A percentile compares a stretch with the other conserved stretches of the same genome.
These are phyloP conservation scores for Gila orcuttii DNA, from an alignment of 2,113 vertebrate genomes.

Conservation along the genomic window DNA sequence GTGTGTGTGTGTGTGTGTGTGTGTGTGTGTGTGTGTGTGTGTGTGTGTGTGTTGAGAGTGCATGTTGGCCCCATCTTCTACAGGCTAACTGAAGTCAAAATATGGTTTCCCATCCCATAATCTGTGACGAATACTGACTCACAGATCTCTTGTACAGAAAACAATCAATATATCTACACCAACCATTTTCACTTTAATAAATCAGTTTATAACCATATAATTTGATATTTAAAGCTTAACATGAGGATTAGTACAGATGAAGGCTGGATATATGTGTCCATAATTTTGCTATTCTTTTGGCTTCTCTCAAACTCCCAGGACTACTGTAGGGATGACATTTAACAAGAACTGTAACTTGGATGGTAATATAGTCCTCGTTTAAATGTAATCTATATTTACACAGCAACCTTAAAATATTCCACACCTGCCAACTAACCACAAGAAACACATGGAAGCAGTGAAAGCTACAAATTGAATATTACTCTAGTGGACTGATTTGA, in stretches of 20 bases:
- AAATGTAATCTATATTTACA: constrained; percentile 11
- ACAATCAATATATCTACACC: not conserved
- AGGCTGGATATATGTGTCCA: not conserved
- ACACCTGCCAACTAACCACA: not conserved
- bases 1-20: not conserved
- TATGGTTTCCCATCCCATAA: not conserved
- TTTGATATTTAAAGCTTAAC: not conserved
- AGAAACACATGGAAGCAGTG: not conserved
- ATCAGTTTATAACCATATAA: not conserved
- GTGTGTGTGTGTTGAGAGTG: constrained; percentile 14
- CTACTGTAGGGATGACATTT: not conserved
- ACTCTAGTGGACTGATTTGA: not conserved
- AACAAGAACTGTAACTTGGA: not conserved
- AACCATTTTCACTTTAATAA: not conserved
- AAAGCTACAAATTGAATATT: constrained; percentile 4
- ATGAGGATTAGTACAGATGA: not conserved
- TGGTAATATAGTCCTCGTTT: not conserved
- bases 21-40: constrained; percentile 3
- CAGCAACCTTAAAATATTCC: not conserved
- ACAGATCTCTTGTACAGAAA: not conserved
- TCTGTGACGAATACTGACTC: not conserved
- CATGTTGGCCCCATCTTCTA: not conserved
- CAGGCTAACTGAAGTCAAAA: not conserved
- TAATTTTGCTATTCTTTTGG: not conserved
- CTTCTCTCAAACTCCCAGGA: not conserved